phyloP scores from a whole-genome alignment of 1,140 invertebrate genomes.

The Drosophila pseudoananassae region DNA sequence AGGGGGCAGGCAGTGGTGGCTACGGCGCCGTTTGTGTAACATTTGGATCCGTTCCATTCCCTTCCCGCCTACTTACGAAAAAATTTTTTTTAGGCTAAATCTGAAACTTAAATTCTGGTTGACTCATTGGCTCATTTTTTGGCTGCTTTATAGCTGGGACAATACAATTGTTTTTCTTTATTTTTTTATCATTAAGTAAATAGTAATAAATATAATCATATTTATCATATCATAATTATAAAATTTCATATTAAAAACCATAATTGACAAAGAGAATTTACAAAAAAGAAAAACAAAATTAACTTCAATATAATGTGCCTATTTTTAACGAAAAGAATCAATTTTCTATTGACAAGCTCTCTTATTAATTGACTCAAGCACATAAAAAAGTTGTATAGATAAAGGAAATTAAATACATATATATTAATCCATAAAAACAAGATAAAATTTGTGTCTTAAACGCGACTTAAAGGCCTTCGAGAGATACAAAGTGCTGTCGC shows the following conservation, averaged over 20 bases:
- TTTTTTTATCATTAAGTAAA: too few species aligned
- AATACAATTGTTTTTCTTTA: too few species aligned
- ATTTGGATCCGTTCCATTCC: constrained; percentile 30
- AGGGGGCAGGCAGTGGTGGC: not conserved
- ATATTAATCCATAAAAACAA: not conserved
- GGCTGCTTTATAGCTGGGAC: too few species aligned
- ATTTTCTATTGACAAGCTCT: not conserved
- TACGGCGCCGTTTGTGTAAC: constrained; percentile 32
- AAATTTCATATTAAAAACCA: too few species aligned
- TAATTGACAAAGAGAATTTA: too few species aligned
- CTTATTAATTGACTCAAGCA: not conserved
- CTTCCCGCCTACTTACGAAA: not conserved
- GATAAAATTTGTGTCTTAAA: not conserved
- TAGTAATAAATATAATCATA: too few species aligned
- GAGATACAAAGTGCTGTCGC: not conserved
- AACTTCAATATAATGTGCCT: not conserved
- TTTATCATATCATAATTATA: too few species aligned
- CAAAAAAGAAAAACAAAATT: too few species aligned
- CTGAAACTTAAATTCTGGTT: too few species aligned
- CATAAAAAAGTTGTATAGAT: not conserved
- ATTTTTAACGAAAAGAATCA: not conserved
- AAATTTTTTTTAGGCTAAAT: not conserved
- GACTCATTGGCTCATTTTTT: too few species aligned
- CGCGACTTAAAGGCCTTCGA: not conserved
- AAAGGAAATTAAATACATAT: not conserved